Percentiles rank a stretch among this genome's conserved stretches.
Conservation (phyloP, 2,113 vertebrate genomes). For the Atlantisia rogersi region DNA sequence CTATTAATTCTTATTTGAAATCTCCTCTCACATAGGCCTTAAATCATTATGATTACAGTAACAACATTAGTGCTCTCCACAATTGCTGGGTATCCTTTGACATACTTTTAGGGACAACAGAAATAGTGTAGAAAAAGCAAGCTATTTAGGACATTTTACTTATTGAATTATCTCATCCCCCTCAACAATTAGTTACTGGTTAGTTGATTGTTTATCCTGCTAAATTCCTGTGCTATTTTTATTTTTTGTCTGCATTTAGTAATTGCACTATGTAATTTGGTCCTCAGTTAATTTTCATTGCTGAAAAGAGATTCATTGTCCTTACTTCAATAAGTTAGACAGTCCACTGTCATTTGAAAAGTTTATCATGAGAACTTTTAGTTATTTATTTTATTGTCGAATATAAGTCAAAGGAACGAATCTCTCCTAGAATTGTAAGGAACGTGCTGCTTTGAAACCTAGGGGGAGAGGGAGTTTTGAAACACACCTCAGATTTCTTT, state of each 20-base stretch:
- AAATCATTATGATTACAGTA: neutral
- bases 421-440: neutral
- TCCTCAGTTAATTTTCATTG: neutral
- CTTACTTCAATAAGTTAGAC: neutral
- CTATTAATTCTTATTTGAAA: neutral
- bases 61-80: neutral
- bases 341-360: neutral
- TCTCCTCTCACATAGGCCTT: neutral
- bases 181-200: neutral
- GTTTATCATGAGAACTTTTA: neutral
- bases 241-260: neutral
- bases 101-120: neutral
- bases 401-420: neutral
- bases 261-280: neutral
- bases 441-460: neutral
- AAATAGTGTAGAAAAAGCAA: neutral
- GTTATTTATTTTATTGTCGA: neutral
- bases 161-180: neutral
- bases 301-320: neutral
- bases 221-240: neutral
- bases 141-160: neutral
- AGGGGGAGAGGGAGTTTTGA: neutral
- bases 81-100: neutral
- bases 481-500: neutral
- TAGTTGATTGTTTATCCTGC: neutral